Evolutionary conservation across 2,113 vertebrate genomes (phyloP), one percentile per base, ranked within the genome.

Genomic region (Tichodroma muraria): DNA sequence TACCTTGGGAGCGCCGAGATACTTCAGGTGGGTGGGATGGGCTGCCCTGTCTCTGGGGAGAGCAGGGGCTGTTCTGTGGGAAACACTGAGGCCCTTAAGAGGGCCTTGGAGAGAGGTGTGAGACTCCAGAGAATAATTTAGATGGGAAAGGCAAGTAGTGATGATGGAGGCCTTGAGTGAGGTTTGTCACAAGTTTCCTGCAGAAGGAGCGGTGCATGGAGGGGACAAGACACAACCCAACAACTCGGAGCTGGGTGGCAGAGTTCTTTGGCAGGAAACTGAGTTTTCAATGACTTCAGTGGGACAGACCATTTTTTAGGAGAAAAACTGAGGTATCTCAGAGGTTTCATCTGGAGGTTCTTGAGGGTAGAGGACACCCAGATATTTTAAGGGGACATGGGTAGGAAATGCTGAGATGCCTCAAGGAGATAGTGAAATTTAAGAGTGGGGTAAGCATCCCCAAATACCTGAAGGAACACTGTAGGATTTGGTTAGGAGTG

Each of bases 171-270:
- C 17, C 24, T 33, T 27, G 4, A 42, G 13, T 3, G 9, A 93
- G 37, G 18, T 69, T 89, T 73, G 28, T 56, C 21, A 2, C 24
- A 24, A 50, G 40, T 79, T 56, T 79, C 40, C 22, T 28, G 17
- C 24, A 63, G 59, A 78, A 16, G 17, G 13, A 38, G 27, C 5
- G 1, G 33, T 38, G 27, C 13, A 1, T 28, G 27, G 8, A 9
- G 6, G 28, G 14, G 31, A 14, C 2, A 7, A 4, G 3, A 18
- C 15, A 31, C 5, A 22, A 37, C 7, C 9, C 27, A 30, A 4
- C 13, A 33, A n/a, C n/a, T n/a, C n/a, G 0, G 1, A 60, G 27
- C 20, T 50, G 87, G 8, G 28, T 11, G 12, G 11, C 28, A 31
- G 64, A 54, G 52, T 18, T 45, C 72, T 90, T 54, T 50, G 40